These are phyloP conservation scores for Nycteola revayana DNA, from an alignment of 2,888 invertebrate species.

Conservation along the genomic window DNA sequence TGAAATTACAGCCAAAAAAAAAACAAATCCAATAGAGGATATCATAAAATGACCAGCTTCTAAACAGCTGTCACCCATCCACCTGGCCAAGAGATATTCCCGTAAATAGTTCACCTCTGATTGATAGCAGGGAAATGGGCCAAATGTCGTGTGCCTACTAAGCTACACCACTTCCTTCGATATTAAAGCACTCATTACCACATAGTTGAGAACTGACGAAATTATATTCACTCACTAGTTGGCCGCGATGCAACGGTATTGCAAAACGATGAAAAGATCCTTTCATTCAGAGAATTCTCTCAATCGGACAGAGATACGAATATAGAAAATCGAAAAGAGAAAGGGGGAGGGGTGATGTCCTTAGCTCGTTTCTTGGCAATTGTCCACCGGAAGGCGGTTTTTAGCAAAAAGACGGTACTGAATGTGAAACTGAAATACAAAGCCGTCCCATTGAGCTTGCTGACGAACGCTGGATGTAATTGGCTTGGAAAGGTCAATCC, in stretches of 20 bases:
- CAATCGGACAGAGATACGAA: slow-evolving; percentile 43
- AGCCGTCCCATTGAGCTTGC: slow-evolving; percentile 63
- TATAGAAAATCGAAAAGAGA: slow-evolving; percentile 30
- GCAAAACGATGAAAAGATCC: slow-evolving; percentile 69
- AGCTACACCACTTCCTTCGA: slow-evolving; percentile 20
- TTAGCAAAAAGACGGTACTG: slow-evolving; percentile 67
- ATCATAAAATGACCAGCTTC: slow-evolving; percentile 19
- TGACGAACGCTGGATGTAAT: slow-evolving; percentile 56
- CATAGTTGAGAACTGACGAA: slow-evolving; percentile 56
- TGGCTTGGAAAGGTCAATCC: slow-evolving; percentile 54
- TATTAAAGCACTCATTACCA: slow-evolving; percentile 48
- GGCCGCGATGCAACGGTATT: slow-evolving; percentile 65
- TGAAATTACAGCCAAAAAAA: background rate
- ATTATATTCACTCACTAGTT: slow-evolving; percentile 72
- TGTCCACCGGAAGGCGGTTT: slow-evolving; percentile 78
- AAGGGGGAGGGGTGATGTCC: slow-evolving; percentile 48
- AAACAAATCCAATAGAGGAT: slow-evolving; percentile 12
- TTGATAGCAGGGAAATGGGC: slow-evolving; percentile 31
- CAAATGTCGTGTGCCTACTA: slow-evolving; percentile 20
- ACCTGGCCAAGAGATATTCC: slow-evolving; percentile 27
- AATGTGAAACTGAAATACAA: slow-evolving; percentile 72
- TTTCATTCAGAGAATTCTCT: slow-evolving; percentile 77
- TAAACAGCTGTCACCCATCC: slow-evolving; percentile 11
- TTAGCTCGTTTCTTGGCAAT: slow-evolving; percentile 74
- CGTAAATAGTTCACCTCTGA: slow-evolving; percentile 23